Conservation (phyloP, 2,797 vertebrate genomes). For the Macrochelys suwanniensis region DNA sequence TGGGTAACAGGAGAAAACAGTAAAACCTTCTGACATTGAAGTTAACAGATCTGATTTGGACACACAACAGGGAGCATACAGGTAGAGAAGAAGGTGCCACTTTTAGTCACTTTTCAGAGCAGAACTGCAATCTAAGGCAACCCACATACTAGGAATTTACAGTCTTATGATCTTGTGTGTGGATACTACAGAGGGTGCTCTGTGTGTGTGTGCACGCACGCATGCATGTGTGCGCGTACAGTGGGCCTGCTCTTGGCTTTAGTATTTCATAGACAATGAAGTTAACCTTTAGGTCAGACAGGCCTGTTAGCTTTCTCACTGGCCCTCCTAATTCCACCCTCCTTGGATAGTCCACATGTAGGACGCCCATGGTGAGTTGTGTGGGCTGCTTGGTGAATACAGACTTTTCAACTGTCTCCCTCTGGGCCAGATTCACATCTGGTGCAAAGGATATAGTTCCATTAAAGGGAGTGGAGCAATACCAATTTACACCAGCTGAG, state of each 20-base stretch:
- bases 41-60: rapidly evolving
- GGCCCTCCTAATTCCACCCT: neutral
- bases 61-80: rapidly evolving
- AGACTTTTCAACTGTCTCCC: neutral
- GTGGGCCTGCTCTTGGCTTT: rapidly evolving
- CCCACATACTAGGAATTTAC: rapidly evolving
- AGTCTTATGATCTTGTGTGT: rapidly evolving
- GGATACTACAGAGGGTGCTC: rapidly evolving
- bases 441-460: neutral
- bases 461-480: neutral
- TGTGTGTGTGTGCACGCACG: neutral
- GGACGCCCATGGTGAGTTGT: neutral
- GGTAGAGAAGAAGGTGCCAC: rapidly evolving
- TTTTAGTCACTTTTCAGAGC: neutral
- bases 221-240: rapidly evolving
- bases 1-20: rapidly evolving
- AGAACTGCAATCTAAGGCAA: neutral
- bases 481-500: rapidly evolving
- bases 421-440: neutral
- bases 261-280: neutral
- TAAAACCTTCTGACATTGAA: neutral
- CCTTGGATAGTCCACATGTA: neutral
- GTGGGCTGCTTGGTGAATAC: neutral
- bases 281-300: neutral
- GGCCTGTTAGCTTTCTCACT: neutral